Evolutionary conservation across 2,113 vertebrate genomes (phyloP).

Genomic region (Verasper variegatus): DNA sequence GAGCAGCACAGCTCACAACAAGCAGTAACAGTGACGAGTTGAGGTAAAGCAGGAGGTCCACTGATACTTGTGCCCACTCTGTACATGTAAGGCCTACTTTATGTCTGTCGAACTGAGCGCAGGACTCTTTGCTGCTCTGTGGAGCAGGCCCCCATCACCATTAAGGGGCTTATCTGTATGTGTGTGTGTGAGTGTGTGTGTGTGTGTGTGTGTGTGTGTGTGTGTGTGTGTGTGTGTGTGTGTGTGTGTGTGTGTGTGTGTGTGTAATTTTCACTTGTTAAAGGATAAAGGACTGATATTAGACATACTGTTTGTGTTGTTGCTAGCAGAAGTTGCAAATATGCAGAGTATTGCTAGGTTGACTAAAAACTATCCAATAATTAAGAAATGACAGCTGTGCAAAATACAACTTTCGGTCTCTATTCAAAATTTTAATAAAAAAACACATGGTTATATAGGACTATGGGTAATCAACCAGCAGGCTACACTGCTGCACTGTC

Average conservation of each 20-base stretch:
- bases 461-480: slow-evolving; percentile 15
- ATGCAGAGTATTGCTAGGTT: neutral
- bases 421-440: too few species aligned
- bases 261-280: too few species aligned
- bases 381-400: too few species aligned
- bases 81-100: neutral
- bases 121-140: neutral
- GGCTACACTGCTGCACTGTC: slow-evolving; percentile 29
- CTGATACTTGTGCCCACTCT: neutral
- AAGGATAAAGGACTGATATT: too few species aligned
- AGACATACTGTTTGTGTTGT: too few species aligned
- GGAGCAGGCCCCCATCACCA: too few species aligned
- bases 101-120: neutral
- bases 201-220: too few species aligned
- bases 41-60: neutral
- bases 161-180: neutral
- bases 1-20: neutral
- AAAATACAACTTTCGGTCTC: too few species aligned
- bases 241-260: too few species aligned
- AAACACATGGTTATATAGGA: too few species aligned
- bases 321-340: neutral
- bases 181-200: too few species aligned
- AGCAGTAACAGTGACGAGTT: neutral
- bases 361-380: neutral
- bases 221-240: too few species aligned